Evolutionary conservation across 1,140 invertebrate genomes (phyloP).

Genomic region (Pseudomyrmex gracilis): DNA sequence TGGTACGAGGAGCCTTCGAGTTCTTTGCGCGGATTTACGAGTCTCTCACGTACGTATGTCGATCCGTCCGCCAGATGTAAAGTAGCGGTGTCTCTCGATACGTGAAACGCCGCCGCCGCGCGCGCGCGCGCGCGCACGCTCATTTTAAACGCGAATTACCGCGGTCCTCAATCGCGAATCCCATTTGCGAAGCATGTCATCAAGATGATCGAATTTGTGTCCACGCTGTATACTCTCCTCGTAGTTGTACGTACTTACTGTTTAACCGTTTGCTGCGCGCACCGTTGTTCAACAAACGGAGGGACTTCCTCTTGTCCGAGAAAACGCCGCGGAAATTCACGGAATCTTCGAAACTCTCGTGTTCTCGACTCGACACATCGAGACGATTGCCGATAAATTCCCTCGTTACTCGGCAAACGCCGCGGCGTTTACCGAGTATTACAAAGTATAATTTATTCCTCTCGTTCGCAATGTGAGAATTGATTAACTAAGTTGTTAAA

Average conservation of each 20-base stretch:
- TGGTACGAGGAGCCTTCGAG: background rate
- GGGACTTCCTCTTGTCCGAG: background rate
- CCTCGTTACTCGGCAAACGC: background rate
- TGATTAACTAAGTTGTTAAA: background rate
- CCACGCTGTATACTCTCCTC: background rate
- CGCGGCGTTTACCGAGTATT: background rate
- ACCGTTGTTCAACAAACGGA: slow-evolving; percentile 49
- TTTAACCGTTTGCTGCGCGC: slow-evolving; percentile 17
- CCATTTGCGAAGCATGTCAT: background rate
- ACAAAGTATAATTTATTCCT: slow-evolving; percentile 15
- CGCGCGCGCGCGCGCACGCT: background rate
- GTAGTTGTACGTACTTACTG: slow-evolving; percentile 26
- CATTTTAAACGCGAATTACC: slow-evolving; percentile 15
- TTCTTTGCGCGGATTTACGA: slow-evolving; percentile 37
- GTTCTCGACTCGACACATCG: slow-evolving; percentile 1
- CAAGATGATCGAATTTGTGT: slow-evolving; percentile 42
- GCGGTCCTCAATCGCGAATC: slow-evolving; percentile 18
- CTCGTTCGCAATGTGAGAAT: background rate
- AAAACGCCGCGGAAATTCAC: background rate
- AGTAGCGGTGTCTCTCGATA: slow-evolving; percentile 31
- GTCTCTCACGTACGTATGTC: slow-evolving; percentile 8
- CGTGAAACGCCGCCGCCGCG: background rate
- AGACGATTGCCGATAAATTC: slow-evolving; percentile 26
- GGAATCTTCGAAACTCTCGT: slow-evolving; percentile 13
- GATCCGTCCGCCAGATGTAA: slow-evolving; percentile 44